Evolutionary conservation across 1,140 invertebrate genomes (phyloP).

Genomic region (Drosophila orena): DNA sequence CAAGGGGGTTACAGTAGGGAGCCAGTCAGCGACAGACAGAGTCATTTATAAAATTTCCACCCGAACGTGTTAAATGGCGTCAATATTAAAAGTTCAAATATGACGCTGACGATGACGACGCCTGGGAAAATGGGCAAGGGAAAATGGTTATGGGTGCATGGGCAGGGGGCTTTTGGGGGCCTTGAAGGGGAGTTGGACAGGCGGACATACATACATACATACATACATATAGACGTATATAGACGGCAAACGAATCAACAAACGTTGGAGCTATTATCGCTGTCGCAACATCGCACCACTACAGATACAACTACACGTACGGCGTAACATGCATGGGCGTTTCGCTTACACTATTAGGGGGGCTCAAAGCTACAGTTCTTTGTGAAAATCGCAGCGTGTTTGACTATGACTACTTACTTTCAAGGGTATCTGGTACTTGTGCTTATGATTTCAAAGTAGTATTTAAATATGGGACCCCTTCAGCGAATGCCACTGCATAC

Average conservation of each 20-base stretch:
- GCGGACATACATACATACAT: slow-evolving; percentile 94
- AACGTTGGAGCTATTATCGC: slow-evolving; percentile 94
- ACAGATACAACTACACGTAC: slow-evolving; percentile 21
- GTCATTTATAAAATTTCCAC: slow-evolving; percentile 87
- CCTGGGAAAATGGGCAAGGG: slow-evolving; percentile 89
- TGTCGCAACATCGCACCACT: slow-evolving; percentile 91
- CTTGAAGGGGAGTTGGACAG: slow-evolving; percentile 92
- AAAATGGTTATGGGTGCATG: not conserved
- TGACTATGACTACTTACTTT: too few relatives aligned
- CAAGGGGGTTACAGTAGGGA: not conserved
- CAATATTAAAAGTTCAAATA: slow-evolving; percentile 84
- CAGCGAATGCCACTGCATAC: slow-evolving; percentile 1
- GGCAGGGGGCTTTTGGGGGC: slow-evolving; percentile 66
- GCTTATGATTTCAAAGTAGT: not conserved
- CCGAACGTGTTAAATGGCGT: slow-evolving; percentile 97
- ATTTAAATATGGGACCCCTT: not conserved
- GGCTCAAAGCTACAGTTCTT: too few relatives aligned
- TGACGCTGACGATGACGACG: slow-evolving; percentile 90
- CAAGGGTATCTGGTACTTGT: too few relatives aligned
- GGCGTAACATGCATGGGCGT: not conserved
- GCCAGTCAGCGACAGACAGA: slow-evolving; percentile 44
- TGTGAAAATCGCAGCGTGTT: too few relatives aligned
- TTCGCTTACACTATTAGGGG: not conserved
- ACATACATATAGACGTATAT: slow-evolving; percentile 96
- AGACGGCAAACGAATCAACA: slow-evolving; percentile 93